Evolutionary conservation across 2,888 invertebrate genomes (phyloP).

Genomic region (Philonicus albiceps): DNA sequence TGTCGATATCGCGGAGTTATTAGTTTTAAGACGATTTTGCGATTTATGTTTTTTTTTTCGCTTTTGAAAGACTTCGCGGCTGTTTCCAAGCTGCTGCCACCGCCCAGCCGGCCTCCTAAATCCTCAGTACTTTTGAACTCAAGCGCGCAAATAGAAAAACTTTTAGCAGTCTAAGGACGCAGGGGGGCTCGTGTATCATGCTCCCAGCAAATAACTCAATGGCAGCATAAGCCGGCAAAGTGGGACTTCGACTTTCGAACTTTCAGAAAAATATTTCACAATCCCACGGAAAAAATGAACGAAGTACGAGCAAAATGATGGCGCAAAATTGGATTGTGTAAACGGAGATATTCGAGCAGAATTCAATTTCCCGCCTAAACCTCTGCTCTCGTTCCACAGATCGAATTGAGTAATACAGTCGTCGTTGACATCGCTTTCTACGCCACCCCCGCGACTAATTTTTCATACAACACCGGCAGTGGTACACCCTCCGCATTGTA

Average conservation of each 20-base stretch:
- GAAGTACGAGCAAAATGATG: neutral
- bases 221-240: neutral
- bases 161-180: neutral
- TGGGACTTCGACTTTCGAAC: neutral
- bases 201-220: neutral
- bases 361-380: neutral
- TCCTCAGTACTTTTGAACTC: neutral
- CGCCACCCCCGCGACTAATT: neutral
- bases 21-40: neutral
- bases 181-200: neutral
- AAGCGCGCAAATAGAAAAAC: slow-evolving; percentile 5
- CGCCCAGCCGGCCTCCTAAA: neutral
- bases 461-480: neutral
- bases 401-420: neutral
- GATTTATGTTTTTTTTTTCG: neutral
- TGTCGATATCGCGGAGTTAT: neutral
- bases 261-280: neutral
- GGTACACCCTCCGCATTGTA: neutral
- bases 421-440: neutral
- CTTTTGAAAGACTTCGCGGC: neutral
- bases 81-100: neutral
- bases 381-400: neutral
- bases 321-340: neutral
- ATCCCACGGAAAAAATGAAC: neutral
- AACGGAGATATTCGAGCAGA: neutral